Percentiles rank a stretch among this genome's conserved stretches.
These are phyloP conservation scores for Nemurella pictetii DNA, from an alignment of 2,888 invertebrate species.

Conservation along the genomic window DNA sequence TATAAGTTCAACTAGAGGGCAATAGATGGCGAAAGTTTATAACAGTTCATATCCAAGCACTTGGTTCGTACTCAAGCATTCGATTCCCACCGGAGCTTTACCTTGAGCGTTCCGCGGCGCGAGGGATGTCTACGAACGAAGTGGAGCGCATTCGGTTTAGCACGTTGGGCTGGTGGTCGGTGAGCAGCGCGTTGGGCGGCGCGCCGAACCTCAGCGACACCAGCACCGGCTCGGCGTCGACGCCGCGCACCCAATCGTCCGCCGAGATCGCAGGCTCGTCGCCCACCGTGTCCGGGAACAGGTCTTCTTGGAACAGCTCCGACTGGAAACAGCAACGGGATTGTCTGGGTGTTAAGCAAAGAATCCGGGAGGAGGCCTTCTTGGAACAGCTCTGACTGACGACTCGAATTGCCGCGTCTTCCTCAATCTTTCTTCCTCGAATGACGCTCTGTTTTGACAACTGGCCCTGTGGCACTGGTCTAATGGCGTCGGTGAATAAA, in stretches of 20 bases:
- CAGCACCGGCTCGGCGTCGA: constrained; percentile 86
- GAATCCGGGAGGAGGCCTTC: constrained; percentile 97
- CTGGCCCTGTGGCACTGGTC: no score
- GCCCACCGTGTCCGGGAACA: constrained; percentile 93
- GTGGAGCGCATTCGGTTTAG: constrained; percentile 65
- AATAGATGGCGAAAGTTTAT: no score
- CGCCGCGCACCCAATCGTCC: constrained; percentile 90
- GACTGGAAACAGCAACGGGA: constrained; percentile 58
- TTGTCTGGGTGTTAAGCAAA: no score
- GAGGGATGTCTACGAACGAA: constrained; percentile 2
- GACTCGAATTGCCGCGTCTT: no score
- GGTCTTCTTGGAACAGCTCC: constrained; percentile 94
- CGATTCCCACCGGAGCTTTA: not conserved
- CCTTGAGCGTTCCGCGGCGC: not conserved
- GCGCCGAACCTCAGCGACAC: constrained; percentile 86
- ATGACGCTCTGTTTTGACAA: no score
- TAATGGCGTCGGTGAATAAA: no score
- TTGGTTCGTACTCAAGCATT: no score
- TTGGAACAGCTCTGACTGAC: constrained; percentile 93
- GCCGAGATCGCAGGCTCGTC: constrained; percentile 87
- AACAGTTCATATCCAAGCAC: no score
- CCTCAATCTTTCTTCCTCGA: no score
- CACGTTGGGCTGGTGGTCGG: constrained; percentile 67
- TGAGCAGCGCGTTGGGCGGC: constrained; percentile 62
- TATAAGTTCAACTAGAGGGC: no score